A percentile compares a stretch with the other conserved stretches of the same genome.
Conservation (phyloP, 2,113 vertebrate genomes). For the Thamnaconus septentrionalis region DNA sequence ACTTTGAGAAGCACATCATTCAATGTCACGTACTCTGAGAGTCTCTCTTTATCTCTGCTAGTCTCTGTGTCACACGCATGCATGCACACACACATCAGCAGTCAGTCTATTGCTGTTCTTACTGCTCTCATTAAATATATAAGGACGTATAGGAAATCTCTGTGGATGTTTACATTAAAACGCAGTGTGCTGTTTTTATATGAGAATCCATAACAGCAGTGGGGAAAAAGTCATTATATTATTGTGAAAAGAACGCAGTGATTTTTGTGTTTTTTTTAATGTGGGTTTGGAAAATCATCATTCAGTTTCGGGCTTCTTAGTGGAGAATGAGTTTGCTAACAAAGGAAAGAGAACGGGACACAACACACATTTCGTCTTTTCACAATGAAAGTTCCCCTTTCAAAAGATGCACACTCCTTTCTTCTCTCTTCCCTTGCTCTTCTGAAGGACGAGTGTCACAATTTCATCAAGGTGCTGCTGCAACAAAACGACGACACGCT, state of each 20-base stretch:
- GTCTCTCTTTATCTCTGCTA: background rate
- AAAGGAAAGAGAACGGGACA: constrained; percentile 14
- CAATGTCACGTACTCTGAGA: constrained; percentile 15
- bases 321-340: background rate
- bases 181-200: constrained; percentile 2
- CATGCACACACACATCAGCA: background rate
- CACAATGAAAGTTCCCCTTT: background rate
- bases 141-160: constrained; percentile 25
- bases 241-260: no score
- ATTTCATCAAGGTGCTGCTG: constrained; percentile 98
- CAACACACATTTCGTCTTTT: background rate
- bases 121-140: no score
- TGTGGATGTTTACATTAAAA: constrained; percentile 17
- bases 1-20: constrained; percentile 16
- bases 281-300: no score
- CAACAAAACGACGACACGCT: constrained; percentile 91
- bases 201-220: no score
- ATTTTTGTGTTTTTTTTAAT: no score
- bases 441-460: constrained; percentile 96
- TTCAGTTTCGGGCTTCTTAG: no score
- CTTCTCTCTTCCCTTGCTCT: constrained; percentile 27
- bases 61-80: background rate
- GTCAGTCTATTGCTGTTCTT: background rate
- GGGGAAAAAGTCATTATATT: no score
- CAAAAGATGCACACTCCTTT: constrained; percentile 31